A percentile compares a stretch with the other conserved stretches of the same genome.
Evolutionary conservation across 2,888 invertebrate genomes (phyloP).

Genomic region (Dioctria linearis): DNA sequence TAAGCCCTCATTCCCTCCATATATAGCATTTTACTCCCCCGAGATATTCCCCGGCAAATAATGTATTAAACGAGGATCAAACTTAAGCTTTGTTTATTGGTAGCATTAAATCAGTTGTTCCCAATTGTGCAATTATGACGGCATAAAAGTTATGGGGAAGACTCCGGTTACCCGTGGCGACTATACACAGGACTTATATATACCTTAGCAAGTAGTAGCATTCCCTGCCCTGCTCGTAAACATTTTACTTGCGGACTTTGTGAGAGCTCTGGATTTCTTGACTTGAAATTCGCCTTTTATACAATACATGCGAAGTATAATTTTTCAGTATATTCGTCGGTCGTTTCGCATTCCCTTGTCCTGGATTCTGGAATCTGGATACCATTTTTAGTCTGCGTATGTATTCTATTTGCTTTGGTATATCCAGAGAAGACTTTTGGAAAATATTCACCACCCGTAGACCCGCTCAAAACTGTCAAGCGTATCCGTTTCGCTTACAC

Average conservation of each 20-base stretch:
- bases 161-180: conserved; percentile 42
- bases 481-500: background rate
- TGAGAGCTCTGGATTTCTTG: conserved; percentile 6
- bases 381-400: background rate
- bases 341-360: background rate
- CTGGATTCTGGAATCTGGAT: background rate
- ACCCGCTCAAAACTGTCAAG: conserved; percentile 10
- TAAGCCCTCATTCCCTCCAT: conserved; percentile 26
- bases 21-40: background rate
- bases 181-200: background rate
- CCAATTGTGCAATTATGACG: conserved; percentile 58
- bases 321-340: conserved; percentile 1
- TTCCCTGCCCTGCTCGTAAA: conserved; percentile 8
- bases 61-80: conserved; percentile 45
- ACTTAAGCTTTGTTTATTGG: conserved; percentile 58
- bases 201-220: no score
- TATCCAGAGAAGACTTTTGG: background rate
- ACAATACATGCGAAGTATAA: background rate
- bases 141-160: conserved; percentile 55
- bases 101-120: conserved; percentile 57
- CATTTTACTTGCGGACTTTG: conserved; percentile 20
- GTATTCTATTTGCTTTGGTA: conserved; percentile 11
- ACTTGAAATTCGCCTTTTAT: conserved; percentile 22
- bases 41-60: conserved; percentile 40
- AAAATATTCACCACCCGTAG: conserved; percentile 20